phyloP scores from a whole-genome alignment of 2,888 invertebrate genomes.

The Parnassius orleans region DNA sequence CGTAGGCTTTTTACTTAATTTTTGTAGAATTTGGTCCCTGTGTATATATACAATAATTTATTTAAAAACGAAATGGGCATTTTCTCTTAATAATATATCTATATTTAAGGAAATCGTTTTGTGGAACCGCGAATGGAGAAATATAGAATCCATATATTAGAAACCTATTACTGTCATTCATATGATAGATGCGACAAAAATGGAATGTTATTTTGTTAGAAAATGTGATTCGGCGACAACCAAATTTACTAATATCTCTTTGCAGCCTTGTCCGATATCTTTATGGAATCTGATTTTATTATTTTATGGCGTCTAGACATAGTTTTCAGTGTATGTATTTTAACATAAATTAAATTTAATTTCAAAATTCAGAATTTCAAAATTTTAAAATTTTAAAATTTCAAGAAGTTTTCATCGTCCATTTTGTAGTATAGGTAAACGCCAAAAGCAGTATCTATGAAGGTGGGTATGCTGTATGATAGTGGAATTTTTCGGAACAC shows the following conservation, averaged over 20 bases:
- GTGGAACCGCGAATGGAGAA: conserved; percentile 1
- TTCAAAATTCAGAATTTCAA: too few species aligned
- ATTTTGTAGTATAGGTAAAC: too few species aligned
- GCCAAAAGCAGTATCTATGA: too few species aligned
- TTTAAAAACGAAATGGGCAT: too few species aligned
- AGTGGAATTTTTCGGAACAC: too few species aligned
- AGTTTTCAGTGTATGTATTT: neutral
- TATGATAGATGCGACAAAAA: conserved; percentile 22
- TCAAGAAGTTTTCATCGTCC: too few species aligned
- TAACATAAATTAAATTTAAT: too few species aligned
- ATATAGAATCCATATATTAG: conserved; percentile 19
- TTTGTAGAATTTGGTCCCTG: too few species aligned
- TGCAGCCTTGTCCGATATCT: conserved; percentile 2
- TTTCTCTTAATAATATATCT: neutral
- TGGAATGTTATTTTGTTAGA: conserved; percentile 19
- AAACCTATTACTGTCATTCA: conserved; percentile 25
- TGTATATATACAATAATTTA: too few species aligned
- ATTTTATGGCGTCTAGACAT: neutral
- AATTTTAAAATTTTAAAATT: too few species aligned
- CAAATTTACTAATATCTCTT: conserved; percentile 14
- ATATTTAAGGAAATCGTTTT: conserved; percentile 7
- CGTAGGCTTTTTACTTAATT: too few species aligned
- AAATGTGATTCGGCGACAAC: conserved; percentile 17
- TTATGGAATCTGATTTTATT: neutral
- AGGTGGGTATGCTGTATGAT: too few species aligned